Percentiles rank a stretch among this genome's conserved stretches.
phyloP scores from a whole-genome alignment of 2,113 vertebrate genomes.

The Ictidomys tridecemlineatus region DNA sequence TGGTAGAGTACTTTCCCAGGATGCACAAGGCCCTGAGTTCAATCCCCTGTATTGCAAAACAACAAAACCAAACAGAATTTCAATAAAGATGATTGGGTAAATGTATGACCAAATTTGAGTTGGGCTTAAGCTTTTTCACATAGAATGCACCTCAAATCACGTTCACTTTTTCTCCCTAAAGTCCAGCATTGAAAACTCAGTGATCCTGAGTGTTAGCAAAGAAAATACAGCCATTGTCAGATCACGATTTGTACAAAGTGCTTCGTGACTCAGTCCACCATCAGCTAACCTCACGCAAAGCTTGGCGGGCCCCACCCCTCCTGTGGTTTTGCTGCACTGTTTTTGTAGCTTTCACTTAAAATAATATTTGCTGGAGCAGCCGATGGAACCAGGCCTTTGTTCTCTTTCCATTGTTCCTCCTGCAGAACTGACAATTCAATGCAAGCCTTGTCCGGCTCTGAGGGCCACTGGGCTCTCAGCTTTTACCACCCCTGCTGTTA shows the following conservation, averaged over 20 bases:
- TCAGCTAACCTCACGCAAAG: neutral
- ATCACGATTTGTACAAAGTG: neutral
- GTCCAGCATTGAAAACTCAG: neutral
- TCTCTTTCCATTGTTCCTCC: neutral
- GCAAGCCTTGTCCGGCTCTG: neutral
- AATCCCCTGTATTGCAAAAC: no score
- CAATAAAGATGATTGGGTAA: neutral
- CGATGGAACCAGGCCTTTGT: neutral
- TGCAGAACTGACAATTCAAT: neutral
- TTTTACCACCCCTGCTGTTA: neutral
- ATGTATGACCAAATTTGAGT: neutral
- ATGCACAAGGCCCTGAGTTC: no score
- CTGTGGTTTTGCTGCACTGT: neutral
- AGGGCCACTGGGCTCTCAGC: neutral
- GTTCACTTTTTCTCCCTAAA: neutral
- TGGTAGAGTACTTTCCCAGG: no score
- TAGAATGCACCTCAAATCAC: neutral
- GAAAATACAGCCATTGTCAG: neutral
- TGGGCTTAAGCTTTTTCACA: neutral
- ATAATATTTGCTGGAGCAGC: neutral
- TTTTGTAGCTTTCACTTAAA: neutral
- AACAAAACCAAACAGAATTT: no score
- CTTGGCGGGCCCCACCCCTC: neutral
- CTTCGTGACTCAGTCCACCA: neutral
- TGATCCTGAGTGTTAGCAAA: neutral